A percentile compares a stretch with the other conserved stretches of the same genome.
Conservation (phyloP, 2,888 invertebrate genomes). For the Agelastica alni region DNA sequence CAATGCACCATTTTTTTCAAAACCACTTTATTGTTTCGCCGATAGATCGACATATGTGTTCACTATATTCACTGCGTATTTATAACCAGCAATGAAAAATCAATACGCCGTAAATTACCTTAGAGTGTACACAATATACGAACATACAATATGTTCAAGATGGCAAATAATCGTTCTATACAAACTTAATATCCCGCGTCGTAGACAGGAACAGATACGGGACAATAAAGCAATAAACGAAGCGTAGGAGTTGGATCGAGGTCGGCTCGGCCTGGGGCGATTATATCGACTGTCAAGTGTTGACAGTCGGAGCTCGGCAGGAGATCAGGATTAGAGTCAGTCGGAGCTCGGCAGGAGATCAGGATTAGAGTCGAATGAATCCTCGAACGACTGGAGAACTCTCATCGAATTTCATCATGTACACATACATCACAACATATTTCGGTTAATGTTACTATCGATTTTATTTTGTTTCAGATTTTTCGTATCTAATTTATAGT, state of each 20-base stretch:
- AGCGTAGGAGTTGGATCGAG: slow-evolving; percentile 42
- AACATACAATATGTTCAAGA: slow-evolving; percentile 22
- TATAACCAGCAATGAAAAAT: no score
- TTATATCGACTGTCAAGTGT: slow-evolving; percentile 49
- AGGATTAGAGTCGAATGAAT: slow-evolving; percentile 44
- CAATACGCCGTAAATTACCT: slow-evolving; percentile 22
- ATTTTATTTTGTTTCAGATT: no score
- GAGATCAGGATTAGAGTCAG: slow-evolving; percentile 43
- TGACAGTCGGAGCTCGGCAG: slow-evolving; percentile 47
- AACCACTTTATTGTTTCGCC: no score
- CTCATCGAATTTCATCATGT: slow-evolving; percentile 38
- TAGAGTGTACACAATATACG: slow-evolving; percentile 4
- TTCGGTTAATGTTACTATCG: no score
- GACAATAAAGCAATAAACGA: slow-evolving; percentile 44
- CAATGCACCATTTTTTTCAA: no score
- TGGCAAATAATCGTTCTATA: slow-evolving; percentile 31
- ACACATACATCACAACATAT: slow-evolving; percentile 31
- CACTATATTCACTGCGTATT: no score
- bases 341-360: slow-evolving; percentile 44
- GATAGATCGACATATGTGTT: no score
- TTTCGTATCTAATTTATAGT: no score
- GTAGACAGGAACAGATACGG: slow-evolving; percentile 42
- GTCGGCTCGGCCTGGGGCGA: slow-evolving; percentile 43
- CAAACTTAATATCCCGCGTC: slow-evolving; percentile 38
- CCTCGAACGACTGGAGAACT: slow-evolving; percentile 44